Evolutionary conservation across 2,113 vertebrate species (phyloP).

Genomic region (Marmota monax): DNA sequence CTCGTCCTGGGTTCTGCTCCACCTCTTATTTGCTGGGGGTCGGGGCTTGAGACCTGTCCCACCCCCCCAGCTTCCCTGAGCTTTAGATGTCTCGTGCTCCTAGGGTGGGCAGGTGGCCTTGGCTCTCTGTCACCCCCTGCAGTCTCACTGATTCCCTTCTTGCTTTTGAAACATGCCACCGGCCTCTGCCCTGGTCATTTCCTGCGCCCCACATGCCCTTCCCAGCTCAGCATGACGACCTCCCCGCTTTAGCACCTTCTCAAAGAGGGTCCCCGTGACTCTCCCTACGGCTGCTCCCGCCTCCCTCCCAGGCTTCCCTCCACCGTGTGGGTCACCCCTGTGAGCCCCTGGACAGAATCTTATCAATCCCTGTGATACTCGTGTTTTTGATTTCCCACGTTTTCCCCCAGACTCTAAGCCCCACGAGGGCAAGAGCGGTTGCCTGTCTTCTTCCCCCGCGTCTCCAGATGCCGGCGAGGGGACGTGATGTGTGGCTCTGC

Average conservation of each 20-base stretch:
- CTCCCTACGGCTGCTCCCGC: too few relatives aligned
- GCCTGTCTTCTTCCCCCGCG: neutral
- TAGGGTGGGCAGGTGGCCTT: neutral
- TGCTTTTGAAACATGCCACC: neutral
- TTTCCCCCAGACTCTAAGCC: neutral
- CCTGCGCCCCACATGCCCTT: neutral
- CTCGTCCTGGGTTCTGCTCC: neutral
- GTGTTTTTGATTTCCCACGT: neutral
- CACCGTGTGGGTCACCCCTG: neutral
- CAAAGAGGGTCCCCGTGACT: neutral
- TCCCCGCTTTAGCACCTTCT: neutral
- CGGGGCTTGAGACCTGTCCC: neutral
- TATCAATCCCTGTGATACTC: too few relatives aligned
- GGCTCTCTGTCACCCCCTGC: neutral
- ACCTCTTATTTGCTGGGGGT: neutral
- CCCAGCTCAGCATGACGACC: neutral
- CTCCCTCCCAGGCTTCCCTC: neutral
- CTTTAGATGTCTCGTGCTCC: neutral
- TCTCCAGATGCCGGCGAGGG: too few relatives aligned
- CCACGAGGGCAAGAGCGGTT: accelerated
- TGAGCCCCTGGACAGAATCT: neutral
- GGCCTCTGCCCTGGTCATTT: neutral
- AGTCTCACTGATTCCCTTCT: neutral
- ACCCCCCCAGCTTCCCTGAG: neutral
- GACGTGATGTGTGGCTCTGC: too few relatives aligned